Evolutionary conservation across 2,888 invertebrate species (phyloP), one percentile per base, ranked within the genome.

Genomic region (Epiblema foenella): DNA sequence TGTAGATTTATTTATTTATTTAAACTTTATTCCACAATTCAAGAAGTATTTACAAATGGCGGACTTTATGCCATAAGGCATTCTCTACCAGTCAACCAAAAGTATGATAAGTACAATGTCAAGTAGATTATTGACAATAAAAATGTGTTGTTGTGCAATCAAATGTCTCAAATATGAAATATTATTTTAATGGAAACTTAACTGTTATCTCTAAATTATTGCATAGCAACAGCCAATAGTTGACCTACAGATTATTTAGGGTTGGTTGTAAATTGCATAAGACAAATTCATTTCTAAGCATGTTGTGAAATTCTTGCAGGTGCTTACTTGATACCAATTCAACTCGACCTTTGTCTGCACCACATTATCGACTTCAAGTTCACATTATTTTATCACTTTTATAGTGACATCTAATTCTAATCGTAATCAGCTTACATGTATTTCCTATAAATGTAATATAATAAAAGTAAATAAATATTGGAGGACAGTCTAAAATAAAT

Each of bases 191-290:
- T 24, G 5, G 3, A 37, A 20, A 18, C n/a, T n/a, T 49, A 17
- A 17, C n/a, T 37, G 37, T 52, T 37, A 51, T 63, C 20, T 57
- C 33, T 52, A 2, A 63, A 52, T 37, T 52, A 63, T 52, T 37
- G 51, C 63, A 52, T 37, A 49, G 37, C 15, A 63, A 37, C 37
- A 37, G 37, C 37, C 12, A 52, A 37, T 54, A 39, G 20, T 64
- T 33, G 64, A 64, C 37, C 18, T 64, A 37, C 37, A 20, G n/a
- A 52, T 52, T 64, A 64, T 52, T 9, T 54, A 24, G 54, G 63
- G 18, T 52, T 52, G 20, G 33, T 37, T 63, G 24, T 15, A 39
- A 54, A 54, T 54, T 54, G 64, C 64, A 54, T 17, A 64, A 64
- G 52, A 52, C 10, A 10, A 46, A 46, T 46, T n/a, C 5, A n/a